Base-by-base conservation (phyloP, 2,113 vertebrate species). In the Cephalopterus ornatus region DNA sequence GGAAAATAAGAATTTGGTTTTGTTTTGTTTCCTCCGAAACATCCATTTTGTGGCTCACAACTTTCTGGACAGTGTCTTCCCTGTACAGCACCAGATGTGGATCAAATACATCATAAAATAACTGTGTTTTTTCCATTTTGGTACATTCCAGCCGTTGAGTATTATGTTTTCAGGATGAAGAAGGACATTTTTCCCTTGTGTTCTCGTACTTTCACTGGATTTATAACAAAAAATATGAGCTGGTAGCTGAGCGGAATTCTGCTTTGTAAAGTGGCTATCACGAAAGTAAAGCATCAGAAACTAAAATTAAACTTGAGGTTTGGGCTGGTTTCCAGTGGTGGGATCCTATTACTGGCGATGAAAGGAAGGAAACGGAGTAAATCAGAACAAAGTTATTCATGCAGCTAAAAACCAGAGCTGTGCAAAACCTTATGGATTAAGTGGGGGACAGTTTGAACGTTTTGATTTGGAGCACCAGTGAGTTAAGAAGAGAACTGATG, bases 281-380 rank as follows among this genome's bases (percentile, higher is more conserved):
- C 19, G 8, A 55, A 94, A 91, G 55, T 49, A 46, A 93, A 94
- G 42, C 83, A 84, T 24, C 88, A 20, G 1, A 1, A 88, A 37
- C 92, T 91, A 87, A 96, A 96, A 94, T 93, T 66, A 94, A 95
- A 83, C 85, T 53, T 58, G 82, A 91, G 88, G 82, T 79, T 83
- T 92, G 88, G 88, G 88, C 80, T 88, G n/a, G 41, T 92, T 95
- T 93, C 93, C 95, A 95, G 66, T 2, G 0, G 65, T 73, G 75
- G 85, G 85, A 94, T 93, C 79, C 85, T 81, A 35, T 93, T 97
- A 74, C 91, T 42, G 85, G 75, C 1, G 8, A 80, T 35, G 88
- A 92, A 66, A 89, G 78, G 62, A 71, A 77, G 59, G 81, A 22
- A 83, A 49, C 58, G 35, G 75, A 95, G 72, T 84, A 95, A 87